Evolutionary conservation across 2,113 vertebrate species (phyloP).

Genomic region (Larimichthys crocea): DNA sequence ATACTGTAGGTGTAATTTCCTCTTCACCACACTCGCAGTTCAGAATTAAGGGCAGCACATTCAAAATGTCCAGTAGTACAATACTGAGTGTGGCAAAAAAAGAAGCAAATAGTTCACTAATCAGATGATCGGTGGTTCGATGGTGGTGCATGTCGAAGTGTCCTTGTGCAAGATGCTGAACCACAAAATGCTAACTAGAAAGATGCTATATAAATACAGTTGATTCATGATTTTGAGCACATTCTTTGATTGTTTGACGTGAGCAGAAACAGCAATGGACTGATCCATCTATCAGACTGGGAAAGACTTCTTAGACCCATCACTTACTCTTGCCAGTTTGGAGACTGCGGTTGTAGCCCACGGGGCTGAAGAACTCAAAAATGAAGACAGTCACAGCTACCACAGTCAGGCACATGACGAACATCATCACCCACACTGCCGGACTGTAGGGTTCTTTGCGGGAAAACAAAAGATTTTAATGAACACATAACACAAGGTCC

Average conservation of each 20-base stretch:
- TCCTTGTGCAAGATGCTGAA: no score
- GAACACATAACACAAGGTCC: background rate
- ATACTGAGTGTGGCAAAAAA: constrained; percentile 3
- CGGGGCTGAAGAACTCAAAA: constrained; percentile 94
- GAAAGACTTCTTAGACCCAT: constrained; percentile 37
- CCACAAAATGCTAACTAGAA: no score
- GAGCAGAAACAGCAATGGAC: constrained; percentile 38
- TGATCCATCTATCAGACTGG: constrained; percentile 43
- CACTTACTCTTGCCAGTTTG: constrained; percentile 92
- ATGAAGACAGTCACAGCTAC: constrained; percentile 96
- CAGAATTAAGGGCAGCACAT: constrained; percentile 34
- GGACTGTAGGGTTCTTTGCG: constrained; percentile 93
- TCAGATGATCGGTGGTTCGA: no score
- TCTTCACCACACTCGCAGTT: constrained; percentile 19
- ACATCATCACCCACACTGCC: constrained; percentile 98
- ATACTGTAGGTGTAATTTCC: constrained; percentile 46
- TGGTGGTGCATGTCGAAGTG: no score
- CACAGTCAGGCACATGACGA: constrained; percentile 97
- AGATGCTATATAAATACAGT: no score
- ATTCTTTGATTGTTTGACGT: constrained; percentile 40
- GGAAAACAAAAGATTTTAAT: constrained; percentile 16
- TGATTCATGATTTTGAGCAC: background rate
- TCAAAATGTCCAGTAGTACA: background rate
- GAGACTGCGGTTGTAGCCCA: constrained; percentile 90
- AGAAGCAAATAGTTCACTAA: no score